Percentiles rank a stretch among this genome's conserved stretches.
phyloP scores from a whole-genome alignment of 2,797 vertebrate genomes.

The Brachyalestes nurse region DNA sequence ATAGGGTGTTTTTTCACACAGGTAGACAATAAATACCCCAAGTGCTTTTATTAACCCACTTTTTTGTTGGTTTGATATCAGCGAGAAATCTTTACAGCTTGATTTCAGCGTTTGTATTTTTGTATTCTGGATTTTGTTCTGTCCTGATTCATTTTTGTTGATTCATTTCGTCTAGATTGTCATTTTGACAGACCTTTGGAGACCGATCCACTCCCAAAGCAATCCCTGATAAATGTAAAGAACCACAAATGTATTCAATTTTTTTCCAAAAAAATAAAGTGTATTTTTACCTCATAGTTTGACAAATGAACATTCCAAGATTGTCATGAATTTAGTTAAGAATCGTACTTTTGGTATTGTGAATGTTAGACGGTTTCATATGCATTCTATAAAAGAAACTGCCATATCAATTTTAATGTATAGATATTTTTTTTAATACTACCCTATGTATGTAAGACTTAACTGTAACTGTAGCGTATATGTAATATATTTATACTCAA shows the following conservation, averaged over 20 bases:
- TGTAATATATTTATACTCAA: constrained; percentile 99
- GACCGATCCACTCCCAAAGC: constrained; percentile 69
- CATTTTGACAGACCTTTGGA: constrained; percentile 14
- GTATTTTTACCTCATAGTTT: constrained; percentile 94
- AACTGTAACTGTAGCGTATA: constrained; percentile 99
- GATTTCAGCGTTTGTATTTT: constrained; percentile 60
- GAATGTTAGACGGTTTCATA: constrained; percentile 99
- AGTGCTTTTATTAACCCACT: not conserved
- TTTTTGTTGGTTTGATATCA: not conserved
- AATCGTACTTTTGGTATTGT: constrained; percentile 90
- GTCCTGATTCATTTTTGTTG: constrained; percentile 49
- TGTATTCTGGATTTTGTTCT: constrained; percentile 45
- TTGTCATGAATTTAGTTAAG: constrained; percentile 89
- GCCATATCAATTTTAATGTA: constrained; percentile 99
- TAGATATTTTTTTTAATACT: constrained; percentile 99
- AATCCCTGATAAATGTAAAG: constrained; percentile 73
- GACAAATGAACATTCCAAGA: constrained; percentile 94
- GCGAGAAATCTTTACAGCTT: constrained; percentile 40
- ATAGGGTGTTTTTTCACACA: no score
- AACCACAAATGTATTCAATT: constrained; percentile 77
- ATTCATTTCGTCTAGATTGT: not conserved
- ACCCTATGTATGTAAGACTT: constrained; percentile 99
- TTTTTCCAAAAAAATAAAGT: constrained; percentile 84
- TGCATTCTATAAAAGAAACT: constrained; percentile 99
- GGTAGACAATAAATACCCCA: not conserved